Conservation (phyloP, 2,888 invertebrate species). For the Molorchus minor region DNA sequence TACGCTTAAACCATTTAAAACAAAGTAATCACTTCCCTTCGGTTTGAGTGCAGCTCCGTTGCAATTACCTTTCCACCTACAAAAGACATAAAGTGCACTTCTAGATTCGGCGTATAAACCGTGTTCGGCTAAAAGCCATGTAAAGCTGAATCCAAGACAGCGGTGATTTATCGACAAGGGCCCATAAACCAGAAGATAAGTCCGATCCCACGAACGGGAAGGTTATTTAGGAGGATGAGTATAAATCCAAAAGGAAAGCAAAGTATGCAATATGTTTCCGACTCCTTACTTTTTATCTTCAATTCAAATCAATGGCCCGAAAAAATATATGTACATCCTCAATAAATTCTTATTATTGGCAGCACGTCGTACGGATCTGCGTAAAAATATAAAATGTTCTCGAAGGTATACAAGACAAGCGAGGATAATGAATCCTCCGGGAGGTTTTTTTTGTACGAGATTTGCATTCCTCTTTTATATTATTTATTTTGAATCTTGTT, state of each 20-base stretch:
- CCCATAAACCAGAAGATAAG: conserved; percentile 38
- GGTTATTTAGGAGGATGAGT: conserved; percentile 43
- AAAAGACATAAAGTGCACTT: not conserved
- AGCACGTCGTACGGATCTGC: conserved; percentile 30
- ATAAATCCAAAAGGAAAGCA: conserved; percentile 40
- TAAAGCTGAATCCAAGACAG: conserved; percentile 26
- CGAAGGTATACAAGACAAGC: not conserved
- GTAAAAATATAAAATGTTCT: not conserved
- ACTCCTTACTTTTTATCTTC: conserved; percentile 29
- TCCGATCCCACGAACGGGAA: conserved; percentile 35
- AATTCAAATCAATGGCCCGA: conserved; percentile 39
- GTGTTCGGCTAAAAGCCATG: conserved; percentile 11
- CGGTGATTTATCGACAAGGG: conserved; percentile 33
- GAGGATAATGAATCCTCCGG: no score
- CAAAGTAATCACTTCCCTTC: no score
- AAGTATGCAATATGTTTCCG: conserved; percentile 43
- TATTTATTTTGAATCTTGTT: no score
- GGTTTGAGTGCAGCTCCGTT: no score
- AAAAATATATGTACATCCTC: conserved; percentile 34
- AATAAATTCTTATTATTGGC: conserved; percentile 39
- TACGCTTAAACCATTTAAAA: no score
- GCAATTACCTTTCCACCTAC: not conserved
- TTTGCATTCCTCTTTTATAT: no score
- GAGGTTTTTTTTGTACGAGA: no score
- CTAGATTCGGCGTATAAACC: not conserved